Conservation (phyloP, 2,113 vertebrate genomes). For the Microtus montanus region DNA sequence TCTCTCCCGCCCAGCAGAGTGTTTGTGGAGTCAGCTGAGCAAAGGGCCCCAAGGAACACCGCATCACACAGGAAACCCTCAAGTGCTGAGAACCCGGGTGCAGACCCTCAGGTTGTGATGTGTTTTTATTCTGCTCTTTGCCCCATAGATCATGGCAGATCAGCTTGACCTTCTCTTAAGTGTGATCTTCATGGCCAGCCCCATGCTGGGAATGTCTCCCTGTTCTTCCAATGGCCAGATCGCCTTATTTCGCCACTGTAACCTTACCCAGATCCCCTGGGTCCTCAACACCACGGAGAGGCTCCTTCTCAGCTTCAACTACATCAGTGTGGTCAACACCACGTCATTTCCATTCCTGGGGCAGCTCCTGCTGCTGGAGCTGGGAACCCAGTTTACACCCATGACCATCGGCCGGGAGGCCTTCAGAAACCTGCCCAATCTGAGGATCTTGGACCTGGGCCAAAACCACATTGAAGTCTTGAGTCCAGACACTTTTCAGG, state of each 20-base stretch:
- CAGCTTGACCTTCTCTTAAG: conserved; percentile 76
- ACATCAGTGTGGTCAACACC: conserved; percentile 84
- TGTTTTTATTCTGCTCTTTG: conserved; percentile 44
- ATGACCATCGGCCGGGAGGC: conserved; percentile 86
- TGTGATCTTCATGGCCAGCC: conserved; percentile 65
- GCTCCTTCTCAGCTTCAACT: conserved; percentile 86
- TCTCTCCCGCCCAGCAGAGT: neutral
- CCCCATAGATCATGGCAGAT: conserved; percentile 77
- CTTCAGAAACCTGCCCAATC: conserved; percentile 87
- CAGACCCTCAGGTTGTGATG: neutral
- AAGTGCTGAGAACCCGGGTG: fast-evolving
- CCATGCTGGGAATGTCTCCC: neutral
- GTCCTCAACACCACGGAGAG: conserved; percentile 82
- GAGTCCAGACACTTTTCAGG: conserved; percentile 88
- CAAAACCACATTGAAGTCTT: conserved; percentile 75
- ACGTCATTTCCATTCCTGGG: conserved; percentile 84
- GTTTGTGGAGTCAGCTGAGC: neutral
- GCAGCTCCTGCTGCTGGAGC: conserved; percentile 81
- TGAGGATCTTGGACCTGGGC: conserved; percentile 86
- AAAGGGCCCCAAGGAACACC: neutral
- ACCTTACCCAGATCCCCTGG: conserved; percentile 84
- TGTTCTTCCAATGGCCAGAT: conserved; percentile 77
- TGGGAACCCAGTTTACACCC: conserved; percentile 80
- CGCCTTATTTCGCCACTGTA: conserved; percentile 71
- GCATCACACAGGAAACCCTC: neutral